These are phyloP conservation scores for Mobula birostris DNA, from an alignment of 2,113 vertebrate species.

Conservation along the genomic window DNA sequence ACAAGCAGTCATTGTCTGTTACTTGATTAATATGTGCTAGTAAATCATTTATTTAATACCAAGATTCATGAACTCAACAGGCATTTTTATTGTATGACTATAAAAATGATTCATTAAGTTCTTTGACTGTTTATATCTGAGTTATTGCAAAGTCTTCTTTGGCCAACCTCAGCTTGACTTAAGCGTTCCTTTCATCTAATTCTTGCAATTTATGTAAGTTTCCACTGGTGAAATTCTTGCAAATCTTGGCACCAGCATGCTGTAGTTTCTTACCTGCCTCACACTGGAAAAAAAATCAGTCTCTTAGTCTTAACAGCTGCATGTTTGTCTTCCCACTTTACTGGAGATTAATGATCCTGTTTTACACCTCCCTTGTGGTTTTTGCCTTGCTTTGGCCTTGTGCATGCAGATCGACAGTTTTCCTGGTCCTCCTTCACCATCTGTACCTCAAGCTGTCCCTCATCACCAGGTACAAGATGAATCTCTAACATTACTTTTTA, in stretches of 20 bases:
- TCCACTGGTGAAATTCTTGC: not conserved
- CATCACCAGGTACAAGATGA: slow-evolving; percentile 56
- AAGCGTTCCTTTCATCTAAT: slow-evolving; percentile 21
- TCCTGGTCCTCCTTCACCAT: slow-evolving; percentile 64
- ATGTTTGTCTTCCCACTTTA: slow-evolving; percentile 33
- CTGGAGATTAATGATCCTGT: slow-evolving; percentile 8
- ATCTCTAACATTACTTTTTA: slow-evolving; percentile 35
- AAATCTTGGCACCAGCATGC: slow-evolving; percentile 14
- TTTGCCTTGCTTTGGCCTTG: slow-evolving; percentile 35
- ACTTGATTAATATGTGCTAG: slow-evolving; percentile 34
- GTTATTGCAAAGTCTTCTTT: slow-evolving; percentile 1
- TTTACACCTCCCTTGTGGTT: slow-evolving; percentile 37
- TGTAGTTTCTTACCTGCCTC: slow-evolving; percentile 17
- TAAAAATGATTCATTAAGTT: slow-evolving; percentile 20
- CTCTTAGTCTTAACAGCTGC: slow-evolving; percentile 19
- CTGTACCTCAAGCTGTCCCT: slow-evolving; percentile 48
- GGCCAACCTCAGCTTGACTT: not conserved
- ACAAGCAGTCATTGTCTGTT: slow-evolving; percentile 49
- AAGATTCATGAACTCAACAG: not conserved
- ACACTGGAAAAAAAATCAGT: not conserved
- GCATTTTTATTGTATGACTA: not conserved
- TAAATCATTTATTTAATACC: slow-evolving; percentile 27
- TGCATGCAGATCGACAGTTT: slow-evolving; percentile 52
- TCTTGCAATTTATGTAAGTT: slow-evolving; percentile 24
- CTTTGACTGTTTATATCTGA: slow-evolving; percentile 4